Evolutionary conservation across 2,113 vertebrate species (phyloP).

Genomic region (Chaetorhynchus papuensis): DNA sequence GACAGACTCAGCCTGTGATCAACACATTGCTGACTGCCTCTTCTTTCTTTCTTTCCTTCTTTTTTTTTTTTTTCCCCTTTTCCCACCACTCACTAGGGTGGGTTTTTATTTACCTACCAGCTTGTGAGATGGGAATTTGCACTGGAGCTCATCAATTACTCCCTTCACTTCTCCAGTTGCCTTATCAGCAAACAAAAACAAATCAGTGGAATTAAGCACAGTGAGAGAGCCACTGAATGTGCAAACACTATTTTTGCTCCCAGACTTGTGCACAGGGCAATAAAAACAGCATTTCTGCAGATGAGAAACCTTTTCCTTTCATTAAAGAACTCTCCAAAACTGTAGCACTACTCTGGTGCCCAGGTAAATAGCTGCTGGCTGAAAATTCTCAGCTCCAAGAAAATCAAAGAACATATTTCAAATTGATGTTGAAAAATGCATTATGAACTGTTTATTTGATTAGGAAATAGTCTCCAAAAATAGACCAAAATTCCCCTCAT

Average conservation of each 20-base stretch:
- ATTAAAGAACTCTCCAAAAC: background rate
- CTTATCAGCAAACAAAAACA: constrained; percentile 13
- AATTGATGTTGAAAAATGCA: background rate
- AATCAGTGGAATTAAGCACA: background rate
- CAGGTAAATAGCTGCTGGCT: background rate
- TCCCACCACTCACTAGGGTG: background rate
- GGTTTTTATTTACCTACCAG: background rate
- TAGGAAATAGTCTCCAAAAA: background rate
- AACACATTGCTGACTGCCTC: background rate
- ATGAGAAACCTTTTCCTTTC: background rate
- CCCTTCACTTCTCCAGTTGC: background rate
- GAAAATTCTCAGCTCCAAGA: background rate
- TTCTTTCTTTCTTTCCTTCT: background rate
- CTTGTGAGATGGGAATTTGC: background rate
- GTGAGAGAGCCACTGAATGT: background rate
- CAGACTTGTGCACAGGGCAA: background rate
- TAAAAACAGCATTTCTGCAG: background rate
- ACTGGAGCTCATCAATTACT: background rate
- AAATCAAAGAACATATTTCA: background rate
- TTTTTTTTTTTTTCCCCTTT: background rate
- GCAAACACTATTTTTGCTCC: background rate
- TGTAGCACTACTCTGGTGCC: background rate
- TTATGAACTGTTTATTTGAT: background rate
- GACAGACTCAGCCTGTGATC: background rate
- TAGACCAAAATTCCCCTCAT: background rate